These are phyloP conservation scores for Pterostichus niger DNA, from an alignment of 2,888 invertebrate genomes.

Conservation along the genomic window DNA sequence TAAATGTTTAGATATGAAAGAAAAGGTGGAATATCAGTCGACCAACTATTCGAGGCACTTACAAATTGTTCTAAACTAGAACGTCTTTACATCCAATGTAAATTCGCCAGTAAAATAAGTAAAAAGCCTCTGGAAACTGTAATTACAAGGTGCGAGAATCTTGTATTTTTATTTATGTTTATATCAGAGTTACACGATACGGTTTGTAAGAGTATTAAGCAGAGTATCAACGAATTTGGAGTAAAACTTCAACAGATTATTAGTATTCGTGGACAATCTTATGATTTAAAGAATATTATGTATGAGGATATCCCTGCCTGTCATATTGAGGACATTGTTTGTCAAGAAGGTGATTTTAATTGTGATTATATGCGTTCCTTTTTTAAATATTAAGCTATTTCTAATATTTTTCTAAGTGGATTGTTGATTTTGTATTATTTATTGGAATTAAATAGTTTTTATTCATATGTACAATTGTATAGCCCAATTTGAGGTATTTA, in stretches of 20 bases:
- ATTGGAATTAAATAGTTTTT: neutral
- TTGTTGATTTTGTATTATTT: constrained; percentile 18
- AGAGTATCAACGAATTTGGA: constrained; percentile 37
- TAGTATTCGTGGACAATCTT: constrained; percentile 35
- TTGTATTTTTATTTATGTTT: constrained; percentile 55
- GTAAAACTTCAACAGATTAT: constrained; percentile 33
- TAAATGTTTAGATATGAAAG: constrained; percentile 49
- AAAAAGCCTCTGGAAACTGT: constrained; percentile 53
- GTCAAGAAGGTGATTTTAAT: constrained; percentile 40
- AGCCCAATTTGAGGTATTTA: neutral
- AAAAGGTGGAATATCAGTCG: constrained; percentile 45
- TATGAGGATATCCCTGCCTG: constrained; percentile 54
- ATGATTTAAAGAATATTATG: constrained; percentile 37
- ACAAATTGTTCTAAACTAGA: constrained; percentile 43
- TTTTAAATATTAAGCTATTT: neutral
- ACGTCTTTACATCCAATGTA: constrained; percentile 50
- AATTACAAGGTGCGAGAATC: constrained; percentile 42
- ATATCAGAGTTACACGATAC: constrained; percentile 46
- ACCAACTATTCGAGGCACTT: constrained; percentile 38
- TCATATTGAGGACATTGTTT: constrained; percentile 55
- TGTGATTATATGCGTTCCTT: constrained; percentile 43
- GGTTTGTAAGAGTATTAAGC: constrained; percentile 56
- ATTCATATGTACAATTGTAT: neutral
- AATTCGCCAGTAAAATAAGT: constrained; percentile 14
- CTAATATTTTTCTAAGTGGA: neutral